Evolutionary conservation across 2,888 invertebrate genomes (phyloP).

Genomic region (Empis stercorea): DNA sequence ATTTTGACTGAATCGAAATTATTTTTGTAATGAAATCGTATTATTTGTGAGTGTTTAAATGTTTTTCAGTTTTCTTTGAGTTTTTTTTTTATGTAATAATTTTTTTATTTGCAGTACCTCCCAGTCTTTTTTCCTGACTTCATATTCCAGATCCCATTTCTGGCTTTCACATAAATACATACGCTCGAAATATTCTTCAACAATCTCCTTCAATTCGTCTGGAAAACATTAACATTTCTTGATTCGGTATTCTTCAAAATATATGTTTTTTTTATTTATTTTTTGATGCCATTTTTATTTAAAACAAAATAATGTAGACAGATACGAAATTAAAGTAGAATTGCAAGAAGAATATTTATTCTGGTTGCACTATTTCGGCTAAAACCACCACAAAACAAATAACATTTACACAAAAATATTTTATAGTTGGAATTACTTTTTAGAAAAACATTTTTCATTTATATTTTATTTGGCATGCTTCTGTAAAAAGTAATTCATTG

Average conservation of each 20-base stretch:
- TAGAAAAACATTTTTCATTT: neutral
- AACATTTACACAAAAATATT: neutral
- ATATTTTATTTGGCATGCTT: neutral
- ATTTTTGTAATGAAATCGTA: too few relatives aligned
- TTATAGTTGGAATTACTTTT: neutral
- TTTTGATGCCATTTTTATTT: constrained; percentile 5
- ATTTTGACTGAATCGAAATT: too few relatives aligned
- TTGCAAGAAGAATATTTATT: neutral
- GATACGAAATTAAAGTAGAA: constrained; percentile 2
- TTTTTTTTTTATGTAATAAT: constrained; percentile 11
- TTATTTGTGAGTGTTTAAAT: too few relatives aligned
- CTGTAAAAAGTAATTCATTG: neutral
- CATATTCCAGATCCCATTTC: constrained; percentile 99
- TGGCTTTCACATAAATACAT: constrained; percentile 96
- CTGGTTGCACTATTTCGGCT: neutral
- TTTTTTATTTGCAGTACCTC: constrained; percentile 65
- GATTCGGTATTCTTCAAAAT: constrained; percentile 24
- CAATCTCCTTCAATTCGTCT: constrained; percentile 74
- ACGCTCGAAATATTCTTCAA: constrained; percentile 93
- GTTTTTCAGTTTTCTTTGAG: constrained; percentile 2
- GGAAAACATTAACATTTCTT: constrained; percentile 20
- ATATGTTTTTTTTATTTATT: constrained; percentile 5
- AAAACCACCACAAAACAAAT: neutral
- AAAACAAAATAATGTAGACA: constrained; percentile 12
- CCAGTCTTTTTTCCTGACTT: constrained; percentile 99